Percentiles rank a stretch among this genome's conserved stretches.
Conservation (phyloP, 2,888 invertebrate genomes). For the Harpagoxenus sublaevis region DNA sequence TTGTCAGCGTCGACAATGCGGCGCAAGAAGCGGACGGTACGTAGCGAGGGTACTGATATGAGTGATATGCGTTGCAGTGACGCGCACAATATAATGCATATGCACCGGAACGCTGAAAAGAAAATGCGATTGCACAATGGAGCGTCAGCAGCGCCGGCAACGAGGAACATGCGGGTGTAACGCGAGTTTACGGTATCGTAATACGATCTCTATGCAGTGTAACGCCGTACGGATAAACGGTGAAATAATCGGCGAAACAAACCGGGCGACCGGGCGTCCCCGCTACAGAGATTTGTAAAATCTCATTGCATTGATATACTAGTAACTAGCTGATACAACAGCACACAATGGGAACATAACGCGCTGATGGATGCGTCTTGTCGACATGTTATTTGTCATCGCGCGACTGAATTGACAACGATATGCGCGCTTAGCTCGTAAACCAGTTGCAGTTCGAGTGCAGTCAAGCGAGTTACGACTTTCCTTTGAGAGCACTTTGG, state of each 20-base stretch:
- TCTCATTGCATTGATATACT: slow-evolving; percentile 1
- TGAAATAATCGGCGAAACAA: slow-evolving; percentile 43
- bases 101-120: neutral
- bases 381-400: slow-evolving; percentile 65
- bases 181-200: slow-evolving; percentile 46
- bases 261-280: neutral
- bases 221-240: slow-evolving; percentile 43
- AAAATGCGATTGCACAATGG: slow-evolving; percentile 36
- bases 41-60: neutral
- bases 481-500: neutral
- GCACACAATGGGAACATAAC: slow-evolving; percentile 57
- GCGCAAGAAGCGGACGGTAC: neutral
- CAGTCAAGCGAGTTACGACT: neutral
- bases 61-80: neutral
- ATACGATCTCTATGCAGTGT: slow-evolving; percentile 33
- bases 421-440: neutral
- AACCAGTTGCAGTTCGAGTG: neutral
- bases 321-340: slow-evolving; percentile 28
- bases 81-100: neutral
- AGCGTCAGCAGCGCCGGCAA: neutral
- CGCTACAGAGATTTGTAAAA: slow-evolving; percentile 6
- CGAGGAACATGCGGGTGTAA: slow-evolving; percentile 20
- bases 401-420: slow-evolving; percentile 51
- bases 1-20: slow-evolving; percentile 40
- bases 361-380: slow-evolving; percentile 58